phyloP scores from a whole-genome alignment of 2,797 vertebrate species.

The Sus cebifrons region DNA sequence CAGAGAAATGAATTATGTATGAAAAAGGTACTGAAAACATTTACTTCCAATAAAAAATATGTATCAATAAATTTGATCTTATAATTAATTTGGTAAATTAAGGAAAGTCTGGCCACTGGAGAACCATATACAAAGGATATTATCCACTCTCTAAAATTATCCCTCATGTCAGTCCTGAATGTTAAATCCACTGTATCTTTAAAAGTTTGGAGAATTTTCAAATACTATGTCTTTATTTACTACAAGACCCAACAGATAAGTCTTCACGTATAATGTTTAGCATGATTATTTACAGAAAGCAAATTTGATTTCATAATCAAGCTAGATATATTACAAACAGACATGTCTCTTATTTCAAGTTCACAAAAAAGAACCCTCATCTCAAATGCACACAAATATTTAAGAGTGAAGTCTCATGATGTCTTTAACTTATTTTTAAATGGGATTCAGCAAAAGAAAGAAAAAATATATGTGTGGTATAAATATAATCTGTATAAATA shows the following conservation, averaged over 20 bases:
- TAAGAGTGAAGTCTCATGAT: background rate
- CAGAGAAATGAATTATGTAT: conserved; percentile 2
- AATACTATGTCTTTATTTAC: conserved; percentile 15
- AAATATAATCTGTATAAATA: background rate
- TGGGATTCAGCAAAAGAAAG: conserved; percentile 26
- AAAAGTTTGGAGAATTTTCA: conserved; percentile 55
- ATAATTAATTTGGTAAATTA: conserved; percentile 44
- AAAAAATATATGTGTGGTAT: background rate
- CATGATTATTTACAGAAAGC: conserved; percentile 55
- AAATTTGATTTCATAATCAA: conserved; percentile 53
- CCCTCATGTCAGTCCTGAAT: background rate
- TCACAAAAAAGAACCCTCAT: conserved; percentile 69
- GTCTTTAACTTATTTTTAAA: conserved; percentile 66
- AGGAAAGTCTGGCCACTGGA: background rate
- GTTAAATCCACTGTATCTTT: conserved; percentile 36
- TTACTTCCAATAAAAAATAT: conserved; percentile 61
- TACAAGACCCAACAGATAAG: background rate
- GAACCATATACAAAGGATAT: conserved; percentile 48
- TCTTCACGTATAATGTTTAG: conserved; percentile 38
- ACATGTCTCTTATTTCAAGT: conserved; percentile 44
- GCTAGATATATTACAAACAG: conserved; percentile 28
- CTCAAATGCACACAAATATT: conserved; percentile 41
- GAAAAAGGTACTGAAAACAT: conserved; percentile 23
- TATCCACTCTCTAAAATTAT: conserved; percentile 13
- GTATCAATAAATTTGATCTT: conserved; percentile 26